phyloP scores from a whole-genome alignment of 2,113 vertebrate species.

The Meles meles region DNA sequence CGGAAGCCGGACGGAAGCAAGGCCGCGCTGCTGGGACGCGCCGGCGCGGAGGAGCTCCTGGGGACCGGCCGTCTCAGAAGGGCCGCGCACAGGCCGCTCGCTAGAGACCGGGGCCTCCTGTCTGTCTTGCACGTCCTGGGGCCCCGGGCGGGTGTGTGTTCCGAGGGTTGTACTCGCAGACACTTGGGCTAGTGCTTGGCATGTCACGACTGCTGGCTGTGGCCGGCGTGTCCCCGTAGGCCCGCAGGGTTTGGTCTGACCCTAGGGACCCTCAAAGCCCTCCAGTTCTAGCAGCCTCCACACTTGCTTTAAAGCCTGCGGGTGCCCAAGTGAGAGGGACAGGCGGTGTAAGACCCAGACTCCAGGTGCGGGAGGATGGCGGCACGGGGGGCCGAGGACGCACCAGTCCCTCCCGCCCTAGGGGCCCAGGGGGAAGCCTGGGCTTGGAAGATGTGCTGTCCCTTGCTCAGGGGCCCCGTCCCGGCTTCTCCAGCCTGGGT shows the following conservation, averaged over 20 bases:
- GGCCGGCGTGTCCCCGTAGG: neutral
- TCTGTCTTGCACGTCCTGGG: neutral
- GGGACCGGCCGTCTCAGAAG: neutral
- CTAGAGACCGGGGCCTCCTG: neutral
- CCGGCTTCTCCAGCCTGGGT: rapidly evolving
- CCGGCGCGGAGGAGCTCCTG: too few relatives aligned
- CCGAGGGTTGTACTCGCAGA: rapidly evolving
- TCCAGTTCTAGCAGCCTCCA: neutral
- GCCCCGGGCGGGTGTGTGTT: rapidly evolving
- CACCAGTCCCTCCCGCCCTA: neutral
- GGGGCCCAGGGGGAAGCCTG: neutral
- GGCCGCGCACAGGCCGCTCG: rapidly evolving
- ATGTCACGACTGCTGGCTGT: neutral
- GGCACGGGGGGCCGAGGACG: neutral
- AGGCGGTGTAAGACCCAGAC: rapidly evolving
- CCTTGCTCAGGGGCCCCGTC: rapidly evolving
- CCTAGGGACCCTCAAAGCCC: neutral
- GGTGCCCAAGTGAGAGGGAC: neutral
- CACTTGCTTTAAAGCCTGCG: neutral
- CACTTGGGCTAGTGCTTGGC: neutral
- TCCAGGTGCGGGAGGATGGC: rapidly evolving
- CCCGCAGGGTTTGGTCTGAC: neutral
- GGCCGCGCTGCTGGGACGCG: neutral
- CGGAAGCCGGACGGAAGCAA: rapidly evolving
- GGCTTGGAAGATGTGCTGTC: neutral